Percentiles rank a stretch among this genome's conserved stretches.
phyloP scores from a whole-genome alignment of 2,888 invertebrate genomes.

The Desoria tigrina region DNA sequence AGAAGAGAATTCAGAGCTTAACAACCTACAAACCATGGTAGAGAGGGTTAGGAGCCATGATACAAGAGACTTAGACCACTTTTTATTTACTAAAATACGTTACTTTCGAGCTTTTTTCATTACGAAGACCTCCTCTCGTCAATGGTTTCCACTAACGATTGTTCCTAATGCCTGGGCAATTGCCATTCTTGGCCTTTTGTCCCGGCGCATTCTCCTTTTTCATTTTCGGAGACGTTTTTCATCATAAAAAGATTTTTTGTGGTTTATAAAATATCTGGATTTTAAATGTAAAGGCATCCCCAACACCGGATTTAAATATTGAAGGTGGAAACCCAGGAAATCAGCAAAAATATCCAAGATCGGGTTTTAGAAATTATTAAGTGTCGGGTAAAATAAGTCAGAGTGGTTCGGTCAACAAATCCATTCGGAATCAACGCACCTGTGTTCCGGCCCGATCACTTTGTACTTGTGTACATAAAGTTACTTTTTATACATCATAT shows the following conservation, averaged over 20 bases:
- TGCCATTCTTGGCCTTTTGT: conserved; percentile 16
- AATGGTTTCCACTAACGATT: conserved; percentile 6
- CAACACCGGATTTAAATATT: background rate
- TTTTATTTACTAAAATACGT: conserved; percentile 23
- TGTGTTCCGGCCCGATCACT: no score
- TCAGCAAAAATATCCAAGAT: no score
- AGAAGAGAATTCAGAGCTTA: background rate
- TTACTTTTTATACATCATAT: background rate
- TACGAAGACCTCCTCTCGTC: conserved; percentile 6
- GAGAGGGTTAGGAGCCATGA: conserved; percentile 6
- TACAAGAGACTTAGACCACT: background rate
- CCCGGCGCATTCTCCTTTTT: conserved; percentile 9
- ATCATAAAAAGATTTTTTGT: background rate
- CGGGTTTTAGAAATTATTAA: no score
- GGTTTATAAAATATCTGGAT: background rate
- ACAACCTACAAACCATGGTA: background rate
- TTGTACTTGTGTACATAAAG: background rate
- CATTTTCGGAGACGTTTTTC: background rate
- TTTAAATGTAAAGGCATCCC: background rate
- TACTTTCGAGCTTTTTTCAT: conserved; percentile 12
- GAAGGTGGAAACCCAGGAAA: no score
- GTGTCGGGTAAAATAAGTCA: background rate
- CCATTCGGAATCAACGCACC: no score
- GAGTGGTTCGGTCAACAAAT: background rate
- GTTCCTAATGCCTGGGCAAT: conserved; percentile 13